Evolutionary conservation across 2,113 vertebrate genomes (phyloP).

Genomic region (Oxygymnocypris stewartii): DNA sequence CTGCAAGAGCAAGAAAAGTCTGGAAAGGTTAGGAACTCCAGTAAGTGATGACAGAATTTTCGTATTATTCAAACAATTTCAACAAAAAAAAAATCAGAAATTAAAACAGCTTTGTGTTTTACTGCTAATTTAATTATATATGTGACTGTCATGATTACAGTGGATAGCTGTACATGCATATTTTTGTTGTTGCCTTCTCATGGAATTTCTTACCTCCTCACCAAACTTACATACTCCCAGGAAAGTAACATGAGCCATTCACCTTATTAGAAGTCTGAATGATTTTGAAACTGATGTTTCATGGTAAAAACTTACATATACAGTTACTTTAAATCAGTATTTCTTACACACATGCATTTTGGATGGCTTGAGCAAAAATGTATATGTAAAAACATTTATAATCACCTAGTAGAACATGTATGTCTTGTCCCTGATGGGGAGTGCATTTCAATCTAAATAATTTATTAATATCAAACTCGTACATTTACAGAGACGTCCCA

Average conservation of each 20-base stretch:
- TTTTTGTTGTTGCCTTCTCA: too few species aligned
- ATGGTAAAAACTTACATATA: too few species aligned
- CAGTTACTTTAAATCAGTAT: too few species aligned
- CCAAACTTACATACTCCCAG: too few species aligned
- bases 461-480: neutral
- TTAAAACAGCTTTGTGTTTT: neutral
- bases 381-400: neutral
- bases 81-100: too few species aligned
- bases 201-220: too few species aligned
- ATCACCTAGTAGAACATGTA: neutral
- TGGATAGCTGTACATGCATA: too few species aligned
- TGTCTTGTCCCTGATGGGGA: neutral
- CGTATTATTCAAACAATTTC: neutral
- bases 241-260: too few species aligned
- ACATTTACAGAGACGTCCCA: slow-evolving; percentile 86
- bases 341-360: neutral
- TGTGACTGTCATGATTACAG: too few species aligned
- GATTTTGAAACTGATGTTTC: too few species aligned
- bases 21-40: neutral
- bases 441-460: neutral
- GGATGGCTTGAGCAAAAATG: neutral
- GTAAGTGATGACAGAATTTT: neutral
- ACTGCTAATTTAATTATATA: neutral
- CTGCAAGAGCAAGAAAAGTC: neutral
- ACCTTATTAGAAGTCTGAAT: too few species aligned